Percentiles rank a stretch among this genome's conserved stretches.
These are phyloP conservation scores for Pionites leucogaster DNA, from an alignment of 2,113 vertebrate genomes.

Conservation along the genomic window DNA sequence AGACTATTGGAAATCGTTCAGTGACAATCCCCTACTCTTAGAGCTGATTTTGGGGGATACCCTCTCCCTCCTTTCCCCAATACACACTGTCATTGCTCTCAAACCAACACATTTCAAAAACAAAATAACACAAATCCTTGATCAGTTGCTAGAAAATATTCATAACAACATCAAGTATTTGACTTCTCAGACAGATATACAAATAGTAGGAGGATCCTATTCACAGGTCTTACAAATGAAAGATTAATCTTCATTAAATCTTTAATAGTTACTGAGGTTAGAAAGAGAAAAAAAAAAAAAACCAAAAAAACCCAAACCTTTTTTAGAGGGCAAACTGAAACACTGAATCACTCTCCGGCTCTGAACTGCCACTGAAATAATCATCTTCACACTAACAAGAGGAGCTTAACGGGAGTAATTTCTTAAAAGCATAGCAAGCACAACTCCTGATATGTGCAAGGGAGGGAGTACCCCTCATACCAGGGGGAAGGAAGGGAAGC, in stretches of 20 bases:
- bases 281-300: background rate
- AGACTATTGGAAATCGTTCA: background rate
- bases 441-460: accelerated
- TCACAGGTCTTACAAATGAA: background rate
- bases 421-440: background rate
- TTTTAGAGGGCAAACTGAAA: background rate
- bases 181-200: background rate
- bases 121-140: background rate
- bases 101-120: background rate
- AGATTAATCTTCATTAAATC: background rate
- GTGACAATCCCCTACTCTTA: background rate
- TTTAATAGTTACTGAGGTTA: background rate
- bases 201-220: background rate
- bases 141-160: background rate
- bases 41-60: background rate
- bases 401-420: background rate
- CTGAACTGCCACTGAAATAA: background rate
- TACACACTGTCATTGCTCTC: accelerated
- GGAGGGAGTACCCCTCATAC: background rate
- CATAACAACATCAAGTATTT: background rate
- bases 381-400: background rate
- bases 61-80: accelerated
- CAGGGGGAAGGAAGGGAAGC: background rate
- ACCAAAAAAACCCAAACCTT: accelerated
- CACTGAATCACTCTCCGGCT: background rate